Conservation (phyloP, 1,140 invertebrate species). For the Euwallacea similis region DNA sequence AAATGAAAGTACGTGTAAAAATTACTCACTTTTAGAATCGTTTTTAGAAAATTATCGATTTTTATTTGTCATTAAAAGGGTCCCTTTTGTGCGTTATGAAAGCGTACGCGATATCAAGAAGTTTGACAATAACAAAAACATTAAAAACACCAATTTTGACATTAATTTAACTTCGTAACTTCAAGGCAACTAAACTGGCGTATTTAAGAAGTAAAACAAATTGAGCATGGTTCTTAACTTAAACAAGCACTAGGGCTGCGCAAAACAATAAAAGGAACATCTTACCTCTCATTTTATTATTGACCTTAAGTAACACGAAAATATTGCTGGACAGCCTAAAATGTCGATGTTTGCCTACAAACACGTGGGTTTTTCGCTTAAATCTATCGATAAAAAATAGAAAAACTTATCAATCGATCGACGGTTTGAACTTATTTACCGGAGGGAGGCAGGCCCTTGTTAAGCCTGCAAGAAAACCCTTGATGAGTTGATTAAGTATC, state of each 20-base stretch:
- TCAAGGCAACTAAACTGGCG: no score
- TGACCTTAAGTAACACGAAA: constrained; percentile 1
- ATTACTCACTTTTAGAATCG: no score
- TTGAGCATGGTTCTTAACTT: background rate
- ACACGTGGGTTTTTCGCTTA: constrained; percentile 15
- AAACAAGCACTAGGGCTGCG: background rate
- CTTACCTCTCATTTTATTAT: background rate
- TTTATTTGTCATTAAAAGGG: constrained; percentile 19
- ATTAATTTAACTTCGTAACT: no score
- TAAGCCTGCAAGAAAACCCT: constrained; percentile 40
- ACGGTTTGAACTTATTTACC: constrained; percentile 35
- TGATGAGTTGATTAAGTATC: constrained; percentile 15
- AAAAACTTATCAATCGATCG: background rate
- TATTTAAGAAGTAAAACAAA: background rate
- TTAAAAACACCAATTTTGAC: background rate
- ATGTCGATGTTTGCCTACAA: constrained; percentile 28
- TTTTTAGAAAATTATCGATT: background rate
- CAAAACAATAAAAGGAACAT: constrained; percentile 3
- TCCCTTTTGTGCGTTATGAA: constrained; percentile 11
- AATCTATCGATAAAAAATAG: constrained; percentile 11
- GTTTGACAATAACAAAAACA: background rate
- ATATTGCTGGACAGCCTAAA: constrained; percentile 24
- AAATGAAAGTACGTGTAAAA: no score
- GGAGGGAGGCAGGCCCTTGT: constrained; percentile 43
- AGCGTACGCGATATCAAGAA: background rate